These are phyloP conservation scores for Cyprinella venusta DNA, from an alignment of 2,797 vertebrate genomes.

Conservation along the genomic window DNA sequence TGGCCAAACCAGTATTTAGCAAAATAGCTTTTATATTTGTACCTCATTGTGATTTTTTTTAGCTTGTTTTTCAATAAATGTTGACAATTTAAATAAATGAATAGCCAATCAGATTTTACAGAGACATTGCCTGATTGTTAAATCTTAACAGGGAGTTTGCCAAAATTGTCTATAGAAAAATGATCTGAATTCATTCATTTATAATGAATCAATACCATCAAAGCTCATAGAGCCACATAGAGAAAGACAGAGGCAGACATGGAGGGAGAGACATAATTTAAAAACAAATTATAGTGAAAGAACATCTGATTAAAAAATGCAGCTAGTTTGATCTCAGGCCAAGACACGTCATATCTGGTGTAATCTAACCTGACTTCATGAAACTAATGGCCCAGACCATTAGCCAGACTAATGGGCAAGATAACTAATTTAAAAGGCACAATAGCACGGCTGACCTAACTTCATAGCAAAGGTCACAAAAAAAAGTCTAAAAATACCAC, in stretches of 20 bases:
- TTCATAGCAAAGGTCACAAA: constrained; percentile 12
- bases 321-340: not conserved
- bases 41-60: not conserved
- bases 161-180: not conserved
- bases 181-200: not conserved
- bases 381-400: constrained; percentile 13
- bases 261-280: not conserved
- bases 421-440: constrained; percentile 15
- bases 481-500: not conserved
- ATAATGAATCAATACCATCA: not conserved
- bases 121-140: not conserved
- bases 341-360: constrained; percentile 15
- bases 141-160: not conserved
- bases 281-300: constrained; percentile 9
- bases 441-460: constrained; percentile 9
- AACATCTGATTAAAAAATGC: constrained; percentile 17
- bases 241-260: constrained; percentile 11
- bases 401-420: constrained; percentile 31
- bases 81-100: not conserved
- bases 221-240: not conserved
- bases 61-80: not conserved
- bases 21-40: not conserved
- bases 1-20: not conserved
- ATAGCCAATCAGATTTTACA: not conserved
- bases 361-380: constrained; percentile 27